Evolutionary conservation across 2,888 invertebrate species (phyloP).

Genomic region (Caenorhabditis doughertyi): DNA sequence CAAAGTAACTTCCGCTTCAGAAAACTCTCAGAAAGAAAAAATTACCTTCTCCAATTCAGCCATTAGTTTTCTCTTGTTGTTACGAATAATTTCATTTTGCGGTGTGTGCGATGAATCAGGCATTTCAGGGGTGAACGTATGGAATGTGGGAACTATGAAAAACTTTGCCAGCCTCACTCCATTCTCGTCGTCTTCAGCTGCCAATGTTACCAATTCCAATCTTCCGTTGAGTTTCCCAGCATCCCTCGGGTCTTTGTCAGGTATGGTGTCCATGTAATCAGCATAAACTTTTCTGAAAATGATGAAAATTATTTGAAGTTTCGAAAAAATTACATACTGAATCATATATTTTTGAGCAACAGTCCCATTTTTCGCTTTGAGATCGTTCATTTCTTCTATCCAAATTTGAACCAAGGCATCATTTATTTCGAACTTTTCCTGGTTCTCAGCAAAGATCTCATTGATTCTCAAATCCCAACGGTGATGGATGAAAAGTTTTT

Average conservation of each 20-base stretch:
- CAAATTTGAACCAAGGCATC: conserved; percentile 11
- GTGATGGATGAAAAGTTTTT: conserved; percentile 26
- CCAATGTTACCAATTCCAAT: conserved; percentile 35
- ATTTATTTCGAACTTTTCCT: background rate
- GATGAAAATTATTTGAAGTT: background rate
- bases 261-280: conserved; percentile 11
- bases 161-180: conserved; percentile 35
- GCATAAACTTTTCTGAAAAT: background rate
- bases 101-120: background rate
- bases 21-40: background rate
- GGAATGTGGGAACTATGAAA: conserved; percentile 39
- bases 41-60: background rate
- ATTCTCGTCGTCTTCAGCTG: conserved; percentile 10
- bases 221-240: background rate
- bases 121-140: conserved; percentile 28
- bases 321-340: conserved; percentile 10
- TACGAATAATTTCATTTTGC: background rate
- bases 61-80: background rate
- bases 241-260: background rate
- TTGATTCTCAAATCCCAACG: conserved; percentile 34
- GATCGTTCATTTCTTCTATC: conserved; percentile 4
- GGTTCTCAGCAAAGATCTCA: background rate
- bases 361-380: conserved; percentile 12
- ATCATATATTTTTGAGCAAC: background rate
- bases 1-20: no score